Base-by-base conservation (phyloP, 2,797 vertebrate species). In the Schizopygopsis pylzovi region DNA sequence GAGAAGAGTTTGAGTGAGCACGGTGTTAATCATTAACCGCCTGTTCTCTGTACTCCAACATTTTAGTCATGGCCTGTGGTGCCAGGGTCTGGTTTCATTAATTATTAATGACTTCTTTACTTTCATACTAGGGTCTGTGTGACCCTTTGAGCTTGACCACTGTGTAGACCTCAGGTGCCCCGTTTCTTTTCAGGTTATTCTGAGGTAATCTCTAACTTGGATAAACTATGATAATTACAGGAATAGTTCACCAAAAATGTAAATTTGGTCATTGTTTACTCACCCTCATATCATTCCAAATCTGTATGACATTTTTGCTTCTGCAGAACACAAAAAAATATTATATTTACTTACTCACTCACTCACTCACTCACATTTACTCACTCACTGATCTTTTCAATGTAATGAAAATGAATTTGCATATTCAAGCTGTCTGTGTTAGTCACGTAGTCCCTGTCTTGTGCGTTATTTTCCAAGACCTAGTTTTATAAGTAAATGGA, bases 41-140 rank as follows among this genome's bases (percentile, higher is more conserved):
- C 80, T 89, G 89, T 82, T 88, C 52, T 70, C 82, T 89, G 85
- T 86, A 84, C 82, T 89, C 86, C 76, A 85, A 79, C 83, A 52
- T 52, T 93, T 94, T 94, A 93, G 93, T 94, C 94, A 94, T 89
- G 93, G 91, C 82, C 88, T 91, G 81, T 89, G 84, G 89, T 92
- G 89, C 88, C 59, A 75, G 92, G 90, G 90, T 94, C 90, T 59
- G 91, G 92, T 95, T 95, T 93, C 93, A 94, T 95, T 95, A 95
- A 95, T 95, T 93, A 95, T 95, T 95, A 92, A 94, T 93, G 93
- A 91, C 87, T 92, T 91, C 82, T 87, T 82, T 87, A 83, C 76
- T 88, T 82, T 89, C 76, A 81, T 89, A 89, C 82, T 90, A 47
- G 91, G 90, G 90, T 93, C 91, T 52, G 91, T 94, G 94, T 94